Conservation (phyloP, 2,797 vertebrate species). For the Percopsis omiscomaycus region DNA sequence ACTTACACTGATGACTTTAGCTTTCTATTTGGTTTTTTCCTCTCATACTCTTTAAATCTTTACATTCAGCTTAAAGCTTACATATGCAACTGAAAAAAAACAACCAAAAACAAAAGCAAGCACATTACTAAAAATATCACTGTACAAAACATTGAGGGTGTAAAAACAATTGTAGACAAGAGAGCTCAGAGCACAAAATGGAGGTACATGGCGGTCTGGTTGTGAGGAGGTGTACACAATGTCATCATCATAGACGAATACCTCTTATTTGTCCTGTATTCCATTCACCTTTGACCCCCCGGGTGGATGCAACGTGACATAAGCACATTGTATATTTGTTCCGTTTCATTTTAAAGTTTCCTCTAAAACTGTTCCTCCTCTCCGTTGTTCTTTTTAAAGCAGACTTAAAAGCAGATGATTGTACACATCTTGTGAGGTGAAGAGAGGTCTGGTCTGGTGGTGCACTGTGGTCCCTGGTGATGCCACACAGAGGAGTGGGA, state of each 20-base stretch:
- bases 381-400: slow-evolving; percentile 24
- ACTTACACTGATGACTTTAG: slow-evolving; percentile 9
- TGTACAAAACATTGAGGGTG: slow-evolving; percentile 36
- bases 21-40: slow-evolving; percentile 35
- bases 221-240: slow-evolving; percentile 26
- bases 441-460: slow-evolving; percentile 12
- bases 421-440: slow-evolving; percentile 28
- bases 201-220: slow-evolving; percentile 59
- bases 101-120: background rate
- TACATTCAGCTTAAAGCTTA: slow-evolving; percentile 21
- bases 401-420: slow-evolving; percentile 38
- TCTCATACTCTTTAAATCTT: slow-evolving; percentile 16
- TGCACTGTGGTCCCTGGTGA: slow-evolving; percentile 32
- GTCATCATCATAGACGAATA: slow-evolving; percentile 4
- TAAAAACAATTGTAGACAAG: slow-evolving; percentile 26
- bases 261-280: slow-evolving; percentile 10
- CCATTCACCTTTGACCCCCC: background rate
- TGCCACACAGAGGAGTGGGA: slow-evolving; percentile 18
- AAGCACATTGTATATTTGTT: slow-evolving; percentile 5
- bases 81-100: slow-evolving; percentile 26
- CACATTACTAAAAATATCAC: slow-evolving; percentile 23
- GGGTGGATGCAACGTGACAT: background rate
- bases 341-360: slow-evolving; percentile 41
- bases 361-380: slow-evolving; percentile 31
- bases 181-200: slow-evolving; percentile 42